Evolutionary conservation across 1,140 invertebrate genomes (phyloP).

Genomic region (Xylocopa sonorina): DNA sequence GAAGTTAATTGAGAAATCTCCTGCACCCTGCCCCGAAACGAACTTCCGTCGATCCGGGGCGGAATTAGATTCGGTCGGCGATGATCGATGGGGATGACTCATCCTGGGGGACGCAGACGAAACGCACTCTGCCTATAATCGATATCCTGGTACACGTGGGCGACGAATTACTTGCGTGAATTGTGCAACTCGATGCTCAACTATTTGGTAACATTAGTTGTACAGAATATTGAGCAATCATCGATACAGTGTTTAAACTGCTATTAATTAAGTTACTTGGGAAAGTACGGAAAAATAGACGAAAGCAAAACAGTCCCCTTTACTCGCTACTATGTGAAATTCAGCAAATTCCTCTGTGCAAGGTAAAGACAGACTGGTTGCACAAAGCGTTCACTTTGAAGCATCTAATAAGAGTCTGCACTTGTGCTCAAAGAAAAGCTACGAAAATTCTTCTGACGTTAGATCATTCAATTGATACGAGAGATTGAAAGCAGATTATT

Average conservation of each 20-base stretch:
- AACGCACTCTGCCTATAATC: slow-evolving; percentile 29
- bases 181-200: neutral
- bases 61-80: slow-evolving; percentile 45
- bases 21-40: neutral
- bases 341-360: neutral
- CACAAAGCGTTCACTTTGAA: no score
- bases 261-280: neutral
- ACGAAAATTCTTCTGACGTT: no score
- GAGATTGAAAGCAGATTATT: no score
- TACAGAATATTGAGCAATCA: no score
- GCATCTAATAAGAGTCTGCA: no score
- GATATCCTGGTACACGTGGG: slow-evolving; percentile 18
- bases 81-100: slow-evolving; percentile 57
- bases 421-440: no score
- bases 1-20: slow-evolving; percentile 58
- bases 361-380: no score
- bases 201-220: no score
- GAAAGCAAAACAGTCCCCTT: neutral
- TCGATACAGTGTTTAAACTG: no score
- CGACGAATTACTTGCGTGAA: slow-evolving; percentile 14
- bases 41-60: slow-evolving; percentile 8
- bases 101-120: neutral
- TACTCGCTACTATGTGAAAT: neutral
- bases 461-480: no score
- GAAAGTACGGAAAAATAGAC: neutral